Conservation (phyloP, 1,140 invertebrate genomes). For the Hyles euphorbiae region DNA sequence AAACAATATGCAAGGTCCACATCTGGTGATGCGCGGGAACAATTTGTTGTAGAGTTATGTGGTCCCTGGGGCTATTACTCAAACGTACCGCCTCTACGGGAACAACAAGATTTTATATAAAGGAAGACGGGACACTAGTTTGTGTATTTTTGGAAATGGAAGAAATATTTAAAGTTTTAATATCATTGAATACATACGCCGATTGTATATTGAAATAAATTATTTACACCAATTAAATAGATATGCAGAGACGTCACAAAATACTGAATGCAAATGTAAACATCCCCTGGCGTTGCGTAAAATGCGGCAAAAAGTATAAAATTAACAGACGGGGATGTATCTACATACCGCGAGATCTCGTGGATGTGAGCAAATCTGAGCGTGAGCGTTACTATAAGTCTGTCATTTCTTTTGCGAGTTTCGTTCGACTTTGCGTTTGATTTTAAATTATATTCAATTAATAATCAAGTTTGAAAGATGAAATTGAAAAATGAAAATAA, state of each 20-base stretch:
- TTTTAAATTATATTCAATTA: no score
- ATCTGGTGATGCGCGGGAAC: conserved; percentile 15
- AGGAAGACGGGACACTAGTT: no score
- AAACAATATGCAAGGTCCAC: conserved; percentile 29
- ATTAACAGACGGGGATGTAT: conserved; percentile 20
- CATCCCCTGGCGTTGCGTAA: background rate
- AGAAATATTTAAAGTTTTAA: no score
- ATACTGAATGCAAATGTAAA: no score
- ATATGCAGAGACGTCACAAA: conserved; percentile 3
- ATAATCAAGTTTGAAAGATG: no score
- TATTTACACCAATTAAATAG: conserved; percentile 4
- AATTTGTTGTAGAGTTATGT: background rate
- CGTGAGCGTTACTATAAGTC: conserved; percentile 9
- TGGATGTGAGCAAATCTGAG: conserved; percentile 16
- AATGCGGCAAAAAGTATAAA: conserved; percentile 15
- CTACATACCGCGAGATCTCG: conserved; percentile 26
- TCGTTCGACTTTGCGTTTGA: background rate
- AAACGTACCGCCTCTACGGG: no score
- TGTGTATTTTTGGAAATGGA: no score
- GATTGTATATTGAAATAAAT: background rate
- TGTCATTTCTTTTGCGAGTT: background rate
- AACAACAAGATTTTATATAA: no score
- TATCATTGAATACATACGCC: no score
- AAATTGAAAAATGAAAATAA: no score
- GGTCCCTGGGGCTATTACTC: background rate